Percentiles rank a stretch among this genome's conserved stretches.
Evolutionary conservation across 2,113 vertebrate genomes (phyloP).

Genomic region (Bungarus multicinctus): DNA sequence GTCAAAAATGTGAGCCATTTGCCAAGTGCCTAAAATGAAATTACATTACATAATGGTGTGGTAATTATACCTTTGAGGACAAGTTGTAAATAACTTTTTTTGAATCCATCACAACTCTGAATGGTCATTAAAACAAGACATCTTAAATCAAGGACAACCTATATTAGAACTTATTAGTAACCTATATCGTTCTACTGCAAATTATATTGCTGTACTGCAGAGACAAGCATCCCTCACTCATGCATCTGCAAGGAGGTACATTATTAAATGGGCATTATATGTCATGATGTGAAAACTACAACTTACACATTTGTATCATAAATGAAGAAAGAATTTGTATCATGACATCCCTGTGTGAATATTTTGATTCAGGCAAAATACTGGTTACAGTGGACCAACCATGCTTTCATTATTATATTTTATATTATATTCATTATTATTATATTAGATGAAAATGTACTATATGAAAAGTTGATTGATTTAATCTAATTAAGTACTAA

Average conservation of each 20-base stretch:
- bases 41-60: not conserved
- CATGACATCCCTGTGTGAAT: too few species aligned
- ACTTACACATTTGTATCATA: not conserved
- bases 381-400: not conserved
- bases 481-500: not conserved
- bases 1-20: not conserved
- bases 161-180: not conserved
- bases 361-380: not conserved
- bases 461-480: not conserved
- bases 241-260: not conserved
- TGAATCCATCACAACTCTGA: too few species aligned
- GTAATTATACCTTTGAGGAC: too few species aligned
- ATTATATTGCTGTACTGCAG: not conserved
- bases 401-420: not conserved
- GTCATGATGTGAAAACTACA: not conserved
- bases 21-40: not conserved
- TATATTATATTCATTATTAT: too few species aligned
- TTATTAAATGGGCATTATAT: not conserved
- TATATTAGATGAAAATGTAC: not conserved
- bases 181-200: not conserved
- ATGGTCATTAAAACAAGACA: too few species aligned
- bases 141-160: too few species aligned
- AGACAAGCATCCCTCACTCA: not conserved
- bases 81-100: too few species aligned
- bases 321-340: not conserved